A percentile compares a stretch with the other conserved stretches of the same genome.
phyloP scores from a whole-genome alignment of 2,113 vertebrate genomes.

The Pseudorectes ferrugineus region DNA sequence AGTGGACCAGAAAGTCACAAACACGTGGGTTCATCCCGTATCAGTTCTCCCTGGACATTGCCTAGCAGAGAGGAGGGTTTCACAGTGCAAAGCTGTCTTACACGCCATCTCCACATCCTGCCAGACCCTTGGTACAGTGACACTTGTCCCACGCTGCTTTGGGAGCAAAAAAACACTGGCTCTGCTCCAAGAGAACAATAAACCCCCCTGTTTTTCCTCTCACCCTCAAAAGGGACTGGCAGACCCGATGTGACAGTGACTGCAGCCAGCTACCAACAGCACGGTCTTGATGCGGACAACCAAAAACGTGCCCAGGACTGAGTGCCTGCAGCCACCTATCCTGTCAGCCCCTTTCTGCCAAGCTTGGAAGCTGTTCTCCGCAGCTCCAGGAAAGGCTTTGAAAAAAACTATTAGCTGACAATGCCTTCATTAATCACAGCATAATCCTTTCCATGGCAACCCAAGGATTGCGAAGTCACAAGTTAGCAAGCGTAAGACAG shows the following conservation, averaged over 20 bases:
- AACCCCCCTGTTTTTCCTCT: neutral
- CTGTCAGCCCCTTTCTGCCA: neutral
- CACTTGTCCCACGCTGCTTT: neutral
- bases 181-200: neutral
- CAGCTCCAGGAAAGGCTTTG: constrained; percentile 39
- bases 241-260: neutral
- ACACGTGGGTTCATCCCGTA: neutral
- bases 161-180: neutral
- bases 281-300: rapidly evolving
- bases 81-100: neutral
- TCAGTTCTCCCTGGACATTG: neutral
- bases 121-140: neutral
- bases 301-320: neutral
- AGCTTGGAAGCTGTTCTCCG: neutral
- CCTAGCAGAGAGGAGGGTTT: neutral
- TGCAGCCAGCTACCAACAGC: neutral
- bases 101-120: neutral
- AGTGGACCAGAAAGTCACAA: neutral
- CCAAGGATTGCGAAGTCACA: constrained; percentile 65
- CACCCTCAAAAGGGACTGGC: neutral
- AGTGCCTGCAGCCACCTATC: neutral
- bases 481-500: constrained; percentile 53
- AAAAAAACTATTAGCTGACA: constrained; percentile 32
- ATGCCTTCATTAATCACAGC: constrained; percentile 63
- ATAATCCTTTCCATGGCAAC: constrained; percentile 71